phyloP scores from a whole-genome alignment of 2,113 vertebrate species.

The Numenius arquata region DNA sequence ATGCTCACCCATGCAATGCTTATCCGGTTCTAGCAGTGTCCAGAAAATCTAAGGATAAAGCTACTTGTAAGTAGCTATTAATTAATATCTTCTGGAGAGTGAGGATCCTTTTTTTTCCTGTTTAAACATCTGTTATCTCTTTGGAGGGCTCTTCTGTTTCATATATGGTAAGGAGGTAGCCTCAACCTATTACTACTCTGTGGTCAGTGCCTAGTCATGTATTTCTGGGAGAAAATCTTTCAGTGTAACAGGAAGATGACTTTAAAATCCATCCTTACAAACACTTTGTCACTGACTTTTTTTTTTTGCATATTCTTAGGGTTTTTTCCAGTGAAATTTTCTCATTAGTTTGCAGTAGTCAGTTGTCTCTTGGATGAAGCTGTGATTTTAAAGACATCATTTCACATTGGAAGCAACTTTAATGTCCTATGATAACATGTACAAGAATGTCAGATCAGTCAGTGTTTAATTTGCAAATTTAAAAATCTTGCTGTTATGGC shows the following conservation, averaged over 20 bases:
- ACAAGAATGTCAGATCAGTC: conserved; percentile 30
- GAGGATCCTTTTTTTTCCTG: not conserved
- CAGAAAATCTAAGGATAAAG: not conserved
- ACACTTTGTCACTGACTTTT: not conserved
- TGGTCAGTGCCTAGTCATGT: not conserved
- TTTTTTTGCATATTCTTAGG: not conserved
- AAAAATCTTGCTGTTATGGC: not conserved
- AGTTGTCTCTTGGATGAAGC: not conserved
- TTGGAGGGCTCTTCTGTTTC: not conserved
- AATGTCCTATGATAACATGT: conserved; percentile 12
- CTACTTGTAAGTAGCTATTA: not conserved
- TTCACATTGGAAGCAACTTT: conserved; percentile 16
- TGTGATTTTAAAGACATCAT: not conserved
- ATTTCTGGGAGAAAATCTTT: not conserved
- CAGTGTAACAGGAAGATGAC: not conserved
- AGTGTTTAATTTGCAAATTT: conserved; percentile 39
- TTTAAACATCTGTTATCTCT: not conserved
- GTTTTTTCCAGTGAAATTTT: not conserved
- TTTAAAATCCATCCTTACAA: not conserved
- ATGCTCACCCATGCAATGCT: not conserved
- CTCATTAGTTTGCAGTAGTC: not conserved
- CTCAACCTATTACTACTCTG: not conserved
- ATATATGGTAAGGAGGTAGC: not conserved
- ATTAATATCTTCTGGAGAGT: not conserved
- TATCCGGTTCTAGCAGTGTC: not conserved